Conservation (phyloP, 2,888 invertebrate species). For the Clanis bilineata region DNA sequence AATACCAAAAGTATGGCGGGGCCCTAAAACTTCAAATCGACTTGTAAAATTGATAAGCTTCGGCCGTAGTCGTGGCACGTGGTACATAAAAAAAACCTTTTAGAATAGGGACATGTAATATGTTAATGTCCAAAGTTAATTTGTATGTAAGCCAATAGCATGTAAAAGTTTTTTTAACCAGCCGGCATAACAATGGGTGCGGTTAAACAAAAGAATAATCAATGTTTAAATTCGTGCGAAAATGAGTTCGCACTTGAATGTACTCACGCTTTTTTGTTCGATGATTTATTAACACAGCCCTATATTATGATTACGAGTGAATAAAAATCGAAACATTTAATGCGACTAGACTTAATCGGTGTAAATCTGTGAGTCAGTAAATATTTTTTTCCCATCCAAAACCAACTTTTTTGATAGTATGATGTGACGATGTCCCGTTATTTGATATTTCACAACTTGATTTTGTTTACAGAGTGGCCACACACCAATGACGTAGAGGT, state of each 20-base stretch:
- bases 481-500: too few relatives aligned
- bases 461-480: too few relatives aligned
- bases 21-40: not conserved
- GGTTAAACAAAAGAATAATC: slow-evolving; percentile 14
- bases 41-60: not conserved
- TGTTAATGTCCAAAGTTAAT: slow-evolving; percentile 8
- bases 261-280: not conserved
- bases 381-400: too few relatives aligned
- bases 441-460: too few relatives aligned
- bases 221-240: slow-evolving; percentile 11
- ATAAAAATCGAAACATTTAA: not conserved
- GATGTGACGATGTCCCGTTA: too few relatives aligned
- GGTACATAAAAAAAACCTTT: not conserved
- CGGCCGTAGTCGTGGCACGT: not conserved
- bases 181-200: slow-evolving; percentile 7
- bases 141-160: slow-evolving; percentile 12
- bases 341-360: too few relatives aligned
- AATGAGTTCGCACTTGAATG: slow-evolving; percentile 1
- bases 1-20: too few relatives aligned
- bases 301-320: not conserved
- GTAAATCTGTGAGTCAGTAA: too few relatives aligned
- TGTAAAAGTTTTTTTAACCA: slow-evolving; percentile 11
- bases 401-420: too few relatives aligned
- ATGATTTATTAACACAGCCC: not conserved
- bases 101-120: not conserved